Evolutionary conservation across 2,797 vertebrate species (phyloP), one percentile per base, ranked within the genome.

Genomic region (Chrosomus eos): DNA sequence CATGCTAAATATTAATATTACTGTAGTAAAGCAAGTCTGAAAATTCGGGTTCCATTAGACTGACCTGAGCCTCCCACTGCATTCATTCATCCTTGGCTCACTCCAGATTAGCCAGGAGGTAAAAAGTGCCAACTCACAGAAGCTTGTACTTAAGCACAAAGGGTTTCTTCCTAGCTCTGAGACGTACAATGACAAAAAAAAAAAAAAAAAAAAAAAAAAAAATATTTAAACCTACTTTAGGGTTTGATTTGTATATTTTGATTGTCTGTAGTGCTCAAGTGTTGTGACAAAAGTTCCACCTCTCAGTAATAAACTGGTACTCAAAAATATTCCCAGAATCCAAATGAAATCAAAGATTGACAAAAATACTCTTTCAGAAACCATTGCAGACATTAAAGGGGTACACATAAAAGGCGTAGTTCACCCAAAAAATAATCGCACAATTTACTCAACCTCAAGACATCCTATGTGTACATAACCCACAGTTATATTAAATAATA

Each of bases 31-130:
- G 67, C 60, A 73, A 78, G 81, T 83, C 81, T 72, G 58, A 55
- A 51, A 83, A 74, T 43, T 66, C 6, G 23, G 60, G 55, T 36
- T 83, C 43, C 71, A 75, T 36, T 74, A 75, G 68, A 86, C 88
- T 88, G 88, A 86, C 83, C 89, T 91, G 89, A 94, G 92, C 91
- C 90, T 85, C 90, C 90, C 93, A 93, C 92, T 92, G 93, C 88
- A 91, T 90, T 84, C 88, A 92, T 93, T 92, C 83, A 88, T 91
- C 87, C 90, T 82, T 89, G 75, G 90, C 83, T 66, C 88, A 83
- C 88, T 92, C 66, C 86, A 90, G 88, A 91, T 90, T 88, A 92
- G 88, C 91, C 93, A 94, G 93, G 91, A 80, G 93, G 93, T 92
- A 89, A 88, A 89, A 92, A 80, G 90, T 89, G 90, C 91, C 89